phyloP scores from a whole-genome alignment of 2,797 vertebrate species.

The Bovichtus variegatus region DNA sequence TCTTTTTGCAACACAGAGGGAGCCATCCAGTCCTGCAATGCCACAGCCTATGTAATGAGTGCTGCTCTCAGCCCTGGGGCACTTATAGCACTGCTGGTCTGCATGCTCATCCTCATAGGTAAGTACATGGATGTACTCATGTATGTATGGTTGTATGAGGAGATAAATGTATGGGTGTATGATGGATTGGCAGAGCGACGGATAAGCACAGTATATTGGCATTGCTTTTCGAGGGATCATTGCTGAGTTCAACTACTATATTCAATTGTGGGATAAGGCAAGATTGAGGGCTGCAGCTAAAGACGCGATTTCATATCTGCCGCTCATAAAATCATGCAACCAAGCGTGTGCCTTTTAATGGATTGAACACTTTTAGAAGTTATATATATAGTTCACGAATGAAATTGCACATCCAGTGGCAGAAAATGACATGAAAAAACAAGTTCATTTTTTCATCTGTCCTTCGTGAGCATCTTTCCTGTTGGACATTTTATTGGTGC shows the following conservation, averaged over 20 bases:
- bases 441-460: conserved; percentile 66
- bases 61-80: conserved; percentile 95
- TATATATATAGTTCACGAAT: conserved; percentile 64
- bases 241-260: conserved; percentile 25
- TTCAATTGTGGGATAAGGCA: conserved; percentile 19
- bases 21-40: conserved; percentile 95
- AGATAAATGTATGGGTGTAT: conserved; percentile 36
- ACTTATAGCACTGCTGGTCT: conserved; percentile 97
- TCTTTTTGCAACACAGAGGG: conserved; percentile 85
- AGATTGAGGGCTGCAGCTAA: conserved; percentile 4
- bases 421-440: conserved; percentile 64
- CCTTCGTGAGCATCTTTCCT: conserved; percentile 30
- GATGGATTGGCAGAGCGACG: conserved; percentile 30
- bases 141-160: conserved; percentile 22
- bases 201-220: conserved; percentile 46
- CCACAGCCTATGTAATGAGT: conserved; percentile 92
- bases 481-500: conserved; percentile 17
- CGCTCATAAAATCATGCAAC: conserved; percentile 32
- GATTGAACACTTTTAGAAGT: conserved; percentile 63
- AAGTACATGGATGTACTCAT: conserved; percentile 72
- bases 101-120: conserved; percentile 97
- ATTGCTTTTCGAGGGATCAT: conserved; percentile 38
- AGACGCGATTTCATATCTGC: conserved; percentile 1
- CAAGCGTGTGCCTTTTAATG: conserved; percentile 59
- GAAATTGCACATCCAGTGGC: conserved; percentile 30